Evolutionary conservation across 2,113 vertebrate genomes (phyloP), one percentile per base, ranked within the genome.

Genomic region (Hypomesus transpacificus): DNA sequence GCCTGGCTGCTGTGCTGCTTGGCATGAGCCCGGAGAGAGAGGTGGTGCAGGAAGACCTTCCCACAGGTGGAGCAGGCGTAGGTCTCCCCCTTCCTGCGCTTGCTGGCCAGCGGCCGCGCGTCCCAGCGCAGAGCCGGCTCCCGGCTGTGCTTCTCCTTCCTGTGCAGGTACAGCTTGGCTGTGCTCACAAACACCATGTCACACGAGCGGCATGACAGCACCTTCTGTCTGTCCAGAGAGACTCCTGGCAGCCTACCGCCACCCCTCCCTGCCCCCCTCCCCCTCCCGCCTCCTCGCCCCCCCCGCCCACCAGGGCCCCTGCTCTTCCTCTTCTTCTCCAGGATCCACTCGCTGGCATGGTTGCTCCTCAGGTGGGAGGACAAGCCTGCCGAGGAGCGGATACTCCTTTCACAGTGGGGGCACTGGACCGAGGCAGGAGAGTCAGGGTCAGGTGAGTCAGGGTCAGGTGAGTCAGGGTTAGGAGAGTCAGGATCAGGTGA

Each of bases 141-240:
- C 34, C 90, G 79, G 67, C 80, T 81, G 82, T 92, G 91, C 65
- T 85, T 87, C 68, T 90, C 89, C 31, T 86, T 89, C 39, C 91
- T 80, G 78, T 92, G 91, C 59, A 84, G 39, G 21, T 85, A 83
- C 0, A 91, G 82, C 34, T 78, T 77, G 0, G 90, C 79, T 0
- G 84, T 90, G 74, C 72, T 85, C 17, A 67, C 80, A 69, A 91
- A 92, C 17, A 89, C 84, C 85, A 82, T 81, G 62, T 90, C 88
- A 14, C 91, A 91, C 1, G 90, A 91, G 26, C 89, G 87, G 62
- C 90, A 91, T 7, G 39, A 81, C 22, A 91, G 76, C 14, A 66
- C 28, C 39, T 80, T 77, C 0, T 65, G 65, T 16, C 66, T 68
- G 34, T 73, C 75, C n/a, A 69, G 67, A 8, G 31, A 56, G 17